Evolutionary conservation across 2,888 invertebrate species (phyloP), one percentile per base, ranked within the genome.

Genomic region (Frankliniella fusca): DNA sequence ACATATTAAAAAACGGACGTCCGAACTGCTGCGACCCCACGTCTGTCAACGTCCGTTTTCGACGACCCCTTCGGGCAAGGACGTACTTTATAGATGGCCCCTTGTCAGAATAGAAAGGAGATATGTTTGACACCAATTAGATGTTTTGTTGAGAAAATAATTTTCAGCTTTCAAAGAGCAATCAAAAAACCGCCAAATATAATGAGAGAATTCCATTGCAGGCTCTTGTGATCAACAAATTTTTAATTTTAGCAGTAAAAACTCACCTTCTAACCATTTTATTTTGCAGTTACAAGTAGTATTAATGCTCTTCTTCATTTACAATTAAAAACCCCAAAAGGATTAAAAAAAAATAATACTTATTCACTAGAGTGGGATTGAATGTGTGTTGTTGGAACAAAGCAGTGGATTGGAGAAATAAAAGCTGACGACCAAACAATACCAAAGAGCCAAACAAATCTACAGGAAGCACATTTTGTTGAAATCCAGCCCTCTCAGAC

Each of bases 401-500:
- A 76, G 70, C 70, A 76, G 70, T 76, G 70, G 70, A 27, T 23
- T 27, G 70, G 70, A 76, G 70, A 76, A 76, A 76, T 76, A 23
- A 27, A 76, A 76, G 70, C 70, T 76, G 70, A 76, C 70, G 27
- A 76, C n/a, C 70, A 76, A 27, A 70, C 38, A 76, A 76, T n/a
- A 76, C 70, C 70, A 27, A 54, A 76, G 70, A 76, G 70, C 70
- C 70, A n/a, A 27, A 76, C 23, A 76, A 12, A 23, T 76, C 23
- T 76, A 76, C 23, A 76, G 9, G 3, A 76, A 76, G 70, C 27
- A 76, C 70, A 27, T 76, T 27, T 11, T 27, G 70, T 76, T 76
- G 70, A 76, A 76, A 76, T 76, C 70, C 70, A 76, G 27, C 70
- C 70, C 27, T 76, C 70, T 76, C 70, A 76, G 70, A 76, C 70